Evolutionary conservation across 1,140 invertebrate genomes (phyloP).

Genomic region (Drosophila novamexicana): DNA sequence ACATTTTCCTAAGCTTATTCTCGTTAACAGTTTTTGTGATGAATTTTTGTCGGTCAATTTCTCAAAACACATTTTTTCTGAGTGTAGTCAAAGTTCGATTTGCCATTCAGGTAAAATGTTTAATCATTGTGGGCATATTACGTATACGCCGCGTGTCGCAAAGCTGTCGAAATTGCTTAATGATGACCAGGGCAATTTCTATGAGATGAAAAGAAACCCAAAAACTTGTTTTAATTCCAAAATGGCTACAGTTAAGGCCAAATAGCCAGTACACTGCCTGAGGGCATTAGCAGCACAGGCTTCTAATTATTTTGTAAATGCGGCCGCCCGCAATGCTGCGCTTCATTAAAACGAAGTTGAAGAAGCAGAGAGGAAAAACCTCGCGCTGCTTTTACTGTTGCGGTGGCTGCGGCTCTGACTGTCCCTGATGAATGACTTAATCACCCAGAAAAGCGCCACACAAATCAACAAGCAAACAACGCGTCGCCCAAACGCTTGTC

Average conservation of each 20-base stretch:
- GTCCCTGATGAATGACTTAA: slow-evolving; percentile 75
- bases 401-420: slow-evolving; percentile 9
- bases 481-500: slow-evolving; percentile 42
- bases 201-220: neutral
- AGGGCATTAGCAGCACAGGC: slow-evolving; percentile 33
- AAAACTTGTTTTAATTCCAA: slow-evolving; percentile 66
- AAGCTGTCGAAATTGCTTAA: slow-evolving; percentile 44
- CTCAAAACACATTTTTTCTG: neutral
- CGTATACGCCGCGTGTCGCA: slow-evolving; percentile 54
- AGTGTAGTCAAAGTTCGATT: neutral
- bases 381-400: slow-evolving; percentile 20
- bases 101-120: slow-evolving; percentile 19
- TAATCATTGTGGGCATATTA: slow-evolving; percentile 61
- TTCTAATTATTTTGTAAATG: slow-evolving; percentile 72
- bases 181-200: slow-evolving; percentile 49
- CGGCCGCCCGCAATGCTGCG: slow-evolving; percentile 48
- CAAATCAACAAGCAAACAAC: slow-evolving; percentile 68
- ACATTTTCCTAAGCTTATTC: no score
- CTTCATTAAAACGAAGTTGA: slow-evolving; percentile 57
- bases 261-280: slow-evolving; percentile 1
- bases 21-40: no score
- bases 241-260: slow-evolving; percentile 13
- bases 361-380: neutral
- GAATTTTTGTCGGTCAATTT: neutral
- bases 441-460: slow-evolving; percentile 76